These are phyloP conservation scores for Cavia aperea DNA, from an alignment of 2,113 vertebrate species.

Conservation along the genomic window DNA sequence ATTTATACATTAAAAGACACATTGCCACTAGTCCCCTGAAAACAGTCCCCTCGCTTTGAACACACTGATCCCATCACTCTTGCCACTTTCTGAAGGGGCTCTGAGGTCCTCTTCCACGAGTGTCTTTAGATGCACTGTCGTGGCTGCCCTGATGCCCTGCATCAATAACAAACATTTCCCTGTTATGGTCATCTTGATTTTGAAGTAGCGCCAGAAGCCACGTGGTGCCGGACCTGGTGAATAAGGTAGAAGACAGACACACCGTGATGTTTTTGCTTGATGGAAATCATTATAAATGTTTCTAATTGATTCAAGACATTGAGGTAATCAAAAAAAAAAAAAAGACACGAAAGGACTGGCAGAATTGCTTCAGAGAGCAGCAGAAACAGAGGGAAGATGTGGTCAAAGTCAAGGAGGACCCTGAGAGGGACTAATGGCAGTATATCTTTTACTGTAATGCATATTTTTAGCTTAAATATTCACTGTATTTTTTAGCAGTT, in stretches of 20 bases:
- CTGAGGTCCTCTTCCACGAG: background rate
- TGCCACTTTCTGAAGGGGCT: background rate
- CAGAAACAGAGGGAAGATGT: background rate
- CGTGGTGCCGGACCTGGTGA: background rate
- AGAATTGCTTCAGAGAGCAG: background rate
- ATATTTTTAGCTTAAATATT: background rate
- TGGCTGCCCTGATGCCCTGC: background rate
- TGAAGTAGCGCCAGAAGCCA: background rate
- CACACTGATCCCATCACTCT: background rate
- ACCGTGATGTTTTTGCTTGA: background rate
- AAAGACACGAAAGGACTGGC: background rate
- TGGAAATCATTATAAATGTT: background rate
- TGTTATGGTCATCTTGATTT: background rate
- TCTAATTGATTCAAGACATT: background rate
- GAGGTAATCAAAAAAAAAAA: background rate
- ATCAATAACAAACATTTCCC: background rate
- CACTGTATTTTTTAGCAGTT: background rate
- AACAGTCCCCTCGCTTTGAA: background rate
- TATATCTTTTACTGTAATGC: background rate
- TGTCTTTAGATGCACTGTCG: background rate
- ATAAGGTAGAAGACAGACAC: background rate
- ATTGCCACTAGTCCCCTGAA: background rate
- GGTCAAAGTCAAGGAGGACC: background rate
- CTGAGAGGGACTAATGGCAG: background rate
- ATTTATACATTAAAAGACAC: background rate